Evolutionary conservation across 2,888 invertebrate species (phyloP).

Genomic region (Stenurella melanura): DNA sequence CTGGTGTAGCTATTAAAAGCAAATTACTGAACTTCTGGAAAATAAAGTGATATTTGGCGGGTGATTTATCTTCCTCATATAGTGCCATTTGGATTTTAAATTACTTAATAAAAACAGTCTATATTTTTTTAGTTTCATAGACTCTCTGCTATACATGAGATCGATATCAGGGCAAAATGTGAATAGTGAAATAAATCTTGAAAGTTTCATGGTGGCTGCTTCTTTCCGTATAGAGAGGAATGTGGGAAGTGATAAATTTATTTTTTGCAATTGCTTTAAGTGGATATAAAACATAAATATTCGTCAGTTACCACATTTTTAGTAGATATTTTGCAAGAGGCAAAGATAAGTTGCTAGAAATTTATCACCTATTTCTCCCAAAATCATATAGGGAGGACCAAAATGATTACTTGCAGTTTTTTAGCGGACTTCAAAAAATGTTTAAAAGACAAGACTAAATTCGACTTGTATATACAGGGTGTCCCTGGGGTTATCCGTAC

Average conservation of each 20-base stretch:
- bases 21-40: not conserved
- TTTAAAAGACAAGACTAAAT: too few relatives aligned
- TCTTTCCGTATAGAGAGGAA: not conserved
- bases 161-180: not conserved
- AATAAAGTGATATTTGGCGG: slow-evolving; percentile 4
- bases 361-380: not conserved
- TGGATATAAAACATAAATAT: not conserved
- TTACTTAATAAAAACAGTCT: slow-evolving; percentile 5
- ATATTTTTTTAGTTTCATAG: not conserved
- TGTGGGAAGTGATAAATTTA: not conserved
- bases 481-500: too few relatives aligned
- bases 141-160: not conserved
- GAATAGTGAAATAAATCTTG: not conserved
- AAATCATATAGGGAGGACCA: not conserved
- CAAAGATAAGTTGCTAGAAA: not conserved
- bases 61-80: slow-evolving; percentile 24
- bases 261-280: not conserved
- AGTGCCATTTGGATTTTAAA: slow-evolving; percentile 18
- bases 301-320: not conserved
- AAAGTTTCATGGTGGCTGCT: not conserved
- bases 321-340: not conserved
- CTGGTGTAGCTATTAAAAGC: slow-evolving; percentile 11
- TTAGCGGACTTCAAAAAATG: too few relatives aligned
- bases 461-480: too few relatives aligned
- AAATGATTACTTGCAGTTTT: too few relatives aligned